These are phyloP conservation scores for Eulemur macaco DNA, from an alignment of 2,113 vertebrate genomes.

Conservation along the genomic window DNA sequence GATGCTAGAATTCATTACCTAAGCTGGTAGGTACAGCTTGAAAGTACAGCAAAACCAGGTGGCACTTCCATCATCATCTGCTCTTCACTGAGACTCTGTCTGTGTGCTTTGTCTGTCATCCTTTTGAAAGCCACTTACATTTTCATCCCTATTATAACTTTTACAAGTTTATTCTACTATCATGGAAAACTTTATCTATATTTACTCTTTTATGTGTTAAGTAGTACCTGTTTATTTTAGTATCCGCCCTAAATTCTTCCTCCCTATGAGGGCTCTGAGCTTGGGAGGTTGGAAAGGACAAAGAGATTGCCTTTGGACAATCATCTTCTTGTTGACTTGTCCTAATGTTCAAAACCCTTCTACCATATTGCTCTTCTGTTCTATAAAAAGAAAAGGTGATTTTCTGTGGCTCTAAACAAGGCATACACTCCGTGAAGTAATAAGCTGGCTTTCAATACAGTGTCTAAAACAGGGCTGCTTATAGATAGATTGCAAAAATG, in stretches of 20 bases:
- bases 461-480: neutral
- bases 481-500: constrained; percentile 28
- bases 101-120: neutral
- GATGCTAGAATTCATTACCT: neutral
- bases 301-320: neutral
- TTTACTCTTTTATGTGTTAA: constrained; percentile 11
- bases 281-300: neutral
- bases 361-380: neutral
- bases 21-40: neutral
- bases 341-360: neutral
- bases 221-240: neutral
- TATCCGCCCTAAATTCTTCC: neutral
- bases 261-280: neutral
- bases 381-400: neutral
- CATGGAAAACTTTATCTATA: neutral
- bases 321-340: neutral
- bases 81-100: neutral
- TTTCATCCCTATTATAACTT: neutral
- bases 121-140: neutral
- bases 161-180: neutral
- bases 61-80: neutral
- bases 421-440: neutral
- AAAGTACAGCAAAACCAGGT: neutral
- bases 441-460: neutral
- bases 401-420: neutral